Percentiles rank a stretch among this genome's conserved stretches.
These are phyloP conservation scores for Drosophila incognita DNA, from an alignment of 2,888 invertebrate genomes.

Conservation along the genomic window DNA sequence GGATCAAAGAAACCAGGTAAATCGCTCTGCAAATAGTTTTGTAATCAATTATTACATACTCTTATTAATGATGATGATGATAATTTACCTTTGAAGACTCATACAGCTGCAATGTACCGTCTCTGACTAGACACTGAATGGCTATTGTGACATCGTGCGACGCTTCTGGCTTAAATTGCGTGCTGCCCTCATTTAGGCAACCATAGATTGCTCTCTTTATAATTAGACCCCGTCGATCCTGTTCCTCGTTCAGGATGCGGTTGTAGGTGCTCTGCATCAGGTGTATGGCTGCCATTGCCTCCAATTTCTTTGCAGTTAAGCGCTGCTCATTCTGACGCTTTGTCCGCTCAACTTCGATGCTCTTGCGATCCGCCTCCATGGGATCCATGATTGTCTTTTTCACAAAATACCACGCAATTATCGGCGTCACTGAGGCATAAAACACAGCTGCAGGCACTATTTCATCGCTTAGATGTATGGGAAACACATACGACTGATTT, in stretches of 20 bases:
- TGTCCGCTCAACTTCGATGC: conserved; percentile 92
- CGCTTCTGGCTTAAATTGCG: conserved; percentile 82
- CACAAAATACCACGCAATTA: conserved; percentile 91
- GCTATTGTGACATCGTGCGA: conserved; percentile 96
- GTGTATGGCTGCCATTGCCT: conserved; percentile 94
- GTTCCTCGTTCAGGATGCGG: conserved; percentile 92
- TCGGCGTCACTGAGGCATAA: conserved; percentile 95
- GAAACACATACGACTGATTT: conserved; percentile 94
- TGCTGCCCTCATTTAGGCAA: conserved; percentile 86
- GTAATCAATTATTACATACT: not conserved
- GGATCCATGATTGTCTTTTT: conserved; percentile 95
- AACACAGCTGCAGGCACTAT: conserved; percentile 95
- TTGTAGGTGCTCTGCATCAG: conserved; percentile 96
- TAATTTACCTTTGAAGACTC: conserved; percentile 92
- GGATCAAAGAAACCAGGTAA: conserved; percentile 99
- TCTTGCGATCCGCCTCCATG: conserved; percentile 91
- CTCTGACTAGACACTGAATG: conserved; percentile 96
- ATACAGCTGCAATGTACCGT: conserved; percentile 94
- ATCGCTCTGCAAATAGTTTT: conserved; percentile 89
- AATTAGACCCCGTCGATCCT: conserved; percentile 92
- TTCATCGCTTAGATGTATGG: conserved; percentile 95
- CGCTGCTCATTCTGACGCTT: conserved; percentile 91
- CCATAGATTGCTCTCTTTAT: conserved; percentile 94
- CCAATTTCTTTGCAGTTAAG: conserved; percentile 91
- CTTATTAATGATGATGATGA: not conserved